Percentiles rank a stretch among this genome's conserved stretches.
phyloP scores from a whole-genome alignment of 2,888 invertebrate species.

The Tipula unca region DNA sequence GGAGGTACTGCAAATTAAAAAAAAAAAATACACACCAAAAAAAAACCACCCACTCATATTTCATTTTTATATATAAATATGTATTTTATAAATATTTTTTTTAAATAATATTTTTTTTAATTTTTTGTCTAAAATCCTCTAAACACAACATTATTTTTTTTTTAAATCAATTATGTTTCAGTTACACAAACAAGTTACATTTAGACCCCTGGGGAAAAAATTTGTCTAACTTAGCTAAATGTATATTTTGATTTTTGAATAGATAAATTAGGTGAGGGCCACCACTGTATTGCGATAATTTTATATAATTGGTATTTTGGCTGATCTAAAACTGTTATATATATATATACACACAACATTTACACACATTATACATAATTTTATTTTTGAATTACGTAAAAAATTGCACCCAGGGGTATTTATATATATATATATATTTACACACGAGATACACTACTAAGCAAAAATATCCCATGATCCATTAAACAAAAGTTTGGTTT shows the following conservation, averaged over 20 bases:
- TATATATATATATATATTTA: neutral
- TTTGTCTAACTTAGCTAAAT: neutral
- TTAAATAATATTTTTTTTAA: constrained; percentile 1
- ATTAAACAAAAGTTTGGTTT: neutral
- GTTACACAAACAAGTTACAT: neutral
- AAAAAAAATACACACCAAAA: constrained; percentile 15
- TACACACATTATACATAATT: neutral
- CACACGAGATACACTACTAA: neutral
- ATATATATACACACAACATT: neutral
- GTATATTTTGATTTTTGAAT: neutral
- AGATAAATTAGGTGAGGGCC: neutral
- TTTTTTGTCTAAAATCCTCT: neutral
- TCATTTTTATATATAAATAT: neutral
- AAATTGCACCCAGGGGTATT: constrained; percentile 14
- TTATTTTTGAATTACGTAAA: neutral
- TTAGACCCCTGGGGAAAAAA: neutral
- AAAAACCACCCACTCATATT: neutral
- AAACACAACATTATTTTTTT: neutral
- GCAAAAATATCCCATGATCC: neutral
- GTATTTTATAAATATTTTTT: neutral
- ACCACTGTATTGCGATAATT: neutral
- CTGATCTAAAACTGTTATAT: neutral
- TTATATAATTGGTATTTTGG: neutral
- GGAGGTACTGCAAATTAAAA: constrained; percentile 71
- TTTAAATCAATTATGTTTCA: neutral